phyloP scores from a whole-genome alignment of 2,113 vertebrate genomes.

The Columbina picui region DNA sequence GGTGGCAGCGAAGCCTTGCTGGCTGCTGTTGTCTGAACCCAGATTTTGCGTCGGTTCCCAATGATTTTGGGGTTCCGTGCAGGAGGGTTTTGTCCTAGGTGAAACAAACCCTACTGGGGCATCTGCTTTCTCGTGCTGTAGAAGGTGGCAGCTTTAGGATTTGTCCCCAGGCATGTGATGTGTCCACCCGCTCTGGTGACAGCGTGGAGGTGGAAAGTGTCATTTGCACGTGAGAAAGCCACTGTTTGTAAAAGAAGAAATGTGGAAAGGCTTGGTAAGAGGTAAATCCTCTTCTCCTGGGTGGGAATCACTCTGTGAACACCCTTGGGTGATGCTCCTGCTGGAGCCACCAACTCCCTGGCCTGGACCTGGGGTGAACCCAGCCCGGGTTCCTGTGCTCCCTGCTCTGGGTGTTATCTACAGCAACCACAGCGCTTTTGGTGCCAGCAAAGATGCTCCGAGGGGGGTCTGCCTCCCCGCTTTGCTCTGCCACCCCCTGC shows the following conservation, averaged over 20 bases:
- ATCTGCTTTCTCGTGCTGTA: accelerated
- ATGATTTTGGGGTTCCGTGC: neutral
- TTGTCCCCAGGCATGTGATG: neutral
- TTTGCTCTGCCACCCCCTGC: neutral
- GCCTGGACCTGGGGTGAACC: accelerated
- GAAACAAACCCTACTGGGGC: neutral
- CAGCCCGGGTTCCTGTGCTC: neutral
- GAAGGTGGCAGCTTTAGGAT: neutral
- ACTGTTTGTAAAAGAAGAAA: neutral
- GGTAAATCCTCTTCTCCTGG: neutral
- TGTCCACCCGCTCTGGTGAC: accelerated
- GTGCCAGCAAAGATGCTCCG: neutral
- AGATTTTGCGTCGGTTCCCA: accelerated
- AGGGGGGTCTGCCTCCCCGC: neutral
- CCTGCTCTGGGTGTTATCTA: accelerated
- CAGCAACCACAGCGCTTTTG: neutral
- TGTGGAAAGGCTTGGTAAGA: neutral
- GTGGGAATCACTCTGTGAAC: neutral
- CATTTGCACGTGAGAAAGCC: neutral
- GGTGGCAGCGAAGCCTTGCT: neutral
- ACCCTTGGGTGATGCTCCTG: neutral
- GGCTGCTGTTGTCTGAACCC: neutral
- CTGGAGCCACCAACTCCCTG: neutral
- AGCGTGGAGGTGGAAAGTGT: accelerated
- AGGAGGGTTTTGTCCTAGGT: neutral